These are phyloP conservation scores for Apostichopus japonicus DNA, from an alignment of 35 echinoderm and acorn worm species.

Conservation along the genomic window DNA sequence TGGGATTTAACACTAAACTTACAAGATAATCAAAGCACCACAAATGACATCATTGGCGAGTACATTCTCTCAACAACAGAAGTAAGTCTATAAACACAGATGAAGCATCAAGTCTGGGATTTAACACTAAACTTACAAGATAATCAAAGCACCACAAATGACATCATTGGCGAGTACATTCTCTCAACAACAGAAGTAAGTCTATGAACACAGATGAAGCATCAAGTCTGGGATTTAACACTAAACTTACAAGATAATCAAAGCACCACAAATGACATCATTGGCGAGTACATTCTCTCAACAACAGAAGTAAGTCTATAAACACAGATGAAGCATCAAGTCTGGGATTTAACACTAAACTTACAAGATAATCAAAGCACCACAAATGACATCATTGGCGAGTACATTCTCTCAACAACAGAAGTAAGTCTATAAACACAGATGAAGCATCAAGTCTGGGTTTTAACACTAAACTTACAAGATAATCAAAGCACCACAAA, in stretches of 20 bases:
- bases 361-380: slow-evolving; percentile 50
- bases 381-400: slow-evolving; percentile 46
- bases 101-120: background rate
- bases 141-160: slow-evolving; percentile 59
- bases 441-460: background rate
- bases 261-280: slow-evolving; percentile 61
- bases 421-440: slow-evolving; percentile 16
- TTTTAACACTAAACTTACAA: no score
- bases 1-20: no score
- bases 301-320: slow-evolving; percentile 7
- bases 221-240: no score
- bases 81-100: slow-evolving; percentile 8
- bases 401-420: slow-evolving; percentile 18
- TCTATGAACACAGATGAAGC: background rate
- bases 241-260: background rate
- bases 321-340: background rate
- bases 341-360: no score
- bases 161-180: slow-evolving; percentile 50
- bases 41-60: slow-evolving; percentile 45
- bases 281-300: slow-evolving; percentile 32
- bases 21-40: slow-evolving; percentile 55
- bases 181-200: slow-evolving; percentile 20
- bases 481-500: slow-evolving; percentile 60
- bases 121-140: background rate
- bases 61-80: slow-evolving; percentile 16